Evolutionary conservation across 2,888 invertebrate species (phyloP), one percentile per base, ranked within the genome.

Genomic region (Tridacna gigas): DNA sequence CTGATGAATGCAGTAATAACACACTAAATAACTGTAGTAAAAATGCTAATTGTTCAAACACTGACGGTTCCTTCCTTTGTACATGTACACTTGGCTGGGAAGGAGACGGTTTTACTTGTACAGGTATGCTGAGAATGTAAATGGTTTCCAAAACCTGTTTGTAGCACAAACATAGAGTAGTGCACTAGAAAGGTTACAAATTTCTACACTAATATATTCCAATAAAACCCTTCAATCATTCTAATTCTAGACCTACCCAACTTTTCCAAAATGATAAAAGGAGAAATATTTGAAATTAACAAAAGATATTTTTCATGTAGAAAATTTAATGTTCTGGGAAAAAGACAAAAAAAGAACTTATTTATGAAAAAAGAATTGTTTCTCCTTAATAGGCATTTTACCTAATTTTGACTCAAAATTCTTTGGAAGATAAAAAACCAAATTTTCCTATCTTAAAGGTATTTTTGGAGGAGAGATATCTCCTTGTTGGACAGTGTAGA

Each of bases 21-120:
- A 37, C 37, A 7, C 37, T 56, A 56, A 56, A 82, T 20, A 9
- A 66, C 3, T 82, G 81, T 48, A 22, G 73, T 56, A 73, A 28
- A 60, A 66, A 77, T 74, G 81, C 81, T 13, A 25, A 20, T 4
- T 82, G 81, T 56, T 60, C 37, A 0, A 67, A 82, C 48, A 77
- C 61, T 2, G 67, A 67, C 0, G 81, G 77, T 7, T 22, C 25
- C 18, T 28, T 48, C n/a, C 0, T 12, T 5, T 51, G 56, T 9
- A 18, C 18, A 20, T n/a, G 56, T 56, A 56, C 18, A 56, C 18
- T 3, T 5, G 56, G 56, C 9, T 56, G 56, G 56, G 4, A 18
- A 56, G 56, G 56, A 20, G 56, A 56, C 9, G 56, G 56, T 20
- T 5, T 4, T 5, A 9, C 9, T 4, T 56, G 56, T 9, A 20